phyloP scores from a whole-genome alignment of 2,797 vertebrate genomes.

The Sebastiscus albofasciatus region DNA sequence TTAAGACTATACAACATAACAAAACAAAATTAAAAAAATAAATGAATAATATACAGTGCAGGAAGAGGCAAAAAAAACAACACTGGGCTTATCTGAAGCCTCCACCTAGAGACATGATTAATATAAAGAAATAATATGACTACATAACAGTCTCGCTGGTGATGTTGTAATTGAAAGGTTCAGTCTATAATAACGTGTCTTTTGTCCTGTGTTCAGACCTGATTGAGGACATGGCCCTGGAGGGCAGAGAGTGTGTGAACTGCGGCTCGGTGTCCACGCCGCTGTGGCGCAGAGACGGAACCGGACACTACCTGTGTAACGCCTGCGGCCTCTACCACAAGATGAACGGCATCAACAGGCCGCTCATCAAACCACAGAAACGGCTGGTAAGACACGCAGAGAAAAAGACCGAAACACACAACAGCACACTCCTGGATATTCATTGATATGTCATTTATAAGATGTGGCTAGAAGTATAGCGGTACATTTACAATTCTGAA shows the following conservation, averaged over 20 bases:
- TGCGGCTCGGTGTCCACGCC: slow-evolving; percentile 97
- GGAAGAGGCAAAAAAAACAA: no score
- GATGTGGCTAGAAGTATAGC: neutral
- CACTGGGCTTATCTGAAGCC: no score
- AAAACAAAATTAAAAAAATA: no score
- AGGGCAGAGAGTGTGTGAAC: slow-evolving; percentile 97
- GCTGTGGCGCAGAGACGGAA: slow-evolving; percentile 96
- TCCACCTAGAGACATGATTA: no score
- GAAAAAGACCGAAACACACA: neutral
- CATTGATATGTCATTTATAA: neutral
- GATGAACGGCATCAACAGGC: slow-evolving; percentile 97
- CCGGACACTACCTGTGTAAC: slow-evolving; percentile 97
- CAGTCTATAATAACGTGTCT: neutral
- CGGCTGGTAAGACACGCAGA: slow-evolving; percentile 87
- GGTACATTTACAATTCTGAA: neutral
- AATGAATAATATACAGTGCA: no score
- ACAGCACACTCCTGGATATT: neutral
- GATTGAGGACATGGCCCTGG: slow-evolving; percentile 88
- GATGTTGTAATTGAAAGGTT: neutral
- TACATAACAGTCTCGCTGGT: no score
- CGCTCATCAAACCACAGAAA: slow-evolving; percentile 95
- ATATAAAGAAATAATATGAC: no score
- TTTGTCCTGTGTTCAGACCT: slow-evolving; percentile 75
- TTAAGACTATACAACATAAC: no score
- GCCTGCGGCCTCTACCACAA: slow-evolving; percentile 99